Conservation (phyloP, 92 coral and sea anemone genomes). For the Galaxea fascicularis region DNA sequence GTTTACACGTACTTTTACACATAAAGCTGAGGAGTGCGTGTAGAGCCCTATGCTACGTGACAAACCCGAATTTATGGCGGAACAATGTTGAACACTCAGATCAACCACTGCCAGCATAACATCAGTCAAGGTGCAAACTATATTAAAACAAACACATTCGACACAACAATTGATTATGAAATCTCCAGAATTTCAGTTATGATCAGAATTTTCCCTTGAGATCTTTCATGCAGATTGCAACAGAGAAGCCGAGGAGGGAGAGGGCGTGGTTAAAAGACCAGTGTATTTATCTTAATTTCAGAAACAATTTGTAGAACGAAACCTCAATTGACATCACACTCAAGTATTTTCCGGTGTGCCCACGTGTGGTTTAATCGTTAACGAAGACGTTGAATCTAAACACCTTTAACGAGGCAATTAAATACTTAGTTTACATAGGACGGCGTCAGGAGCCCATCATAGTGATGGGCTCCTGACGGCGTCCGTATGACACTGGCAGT, state of each 20-base stretch:
- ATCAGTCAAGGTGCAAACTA: constrained; percentile 1
- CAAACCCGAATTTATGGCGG: too few relatives aligned
- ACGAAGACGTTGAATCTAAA: not conserved
- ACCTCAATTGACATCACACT: constrained; percentile 10
- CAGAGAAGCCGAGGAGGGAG: not conserved
- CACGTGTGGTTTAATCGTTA: not conserved
- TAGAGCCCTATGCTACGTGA: too few relatives aligned
- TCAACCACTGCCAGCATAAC: not conserved
- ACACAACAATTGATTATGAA: not conserved
- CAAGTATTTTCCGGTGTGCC: not conserved
- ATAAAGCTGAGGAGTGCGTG: too few relatives aligned
- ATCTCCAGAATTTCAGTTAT: constrained; percentile 23
- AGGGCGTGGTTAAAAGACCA: not conserved
- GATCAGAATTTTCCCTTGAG: not conserved
- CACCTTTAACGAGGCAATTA: not conserved
- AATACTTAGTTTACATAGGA: not conserved
- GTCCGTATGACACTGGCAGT: not conserved
- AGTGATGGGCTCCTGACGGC: constrained; percentile 1
- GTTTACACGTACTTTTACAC: too few relatives aligned
- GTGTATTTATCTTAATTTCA: not conserved
- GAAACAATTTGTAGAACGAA: not conserved
- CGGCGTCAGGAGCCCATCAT: too few relatives aligned
- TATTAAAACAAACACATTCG: constrained; percentile 16
- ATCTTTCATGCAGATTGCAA: not conserved
- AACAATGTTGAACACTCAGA: too few relatives aligned